Base-by-base conservation (phyloP, 2,888 invertebrate genomes). In the Hirtodrosophila histrioides region DNA sequence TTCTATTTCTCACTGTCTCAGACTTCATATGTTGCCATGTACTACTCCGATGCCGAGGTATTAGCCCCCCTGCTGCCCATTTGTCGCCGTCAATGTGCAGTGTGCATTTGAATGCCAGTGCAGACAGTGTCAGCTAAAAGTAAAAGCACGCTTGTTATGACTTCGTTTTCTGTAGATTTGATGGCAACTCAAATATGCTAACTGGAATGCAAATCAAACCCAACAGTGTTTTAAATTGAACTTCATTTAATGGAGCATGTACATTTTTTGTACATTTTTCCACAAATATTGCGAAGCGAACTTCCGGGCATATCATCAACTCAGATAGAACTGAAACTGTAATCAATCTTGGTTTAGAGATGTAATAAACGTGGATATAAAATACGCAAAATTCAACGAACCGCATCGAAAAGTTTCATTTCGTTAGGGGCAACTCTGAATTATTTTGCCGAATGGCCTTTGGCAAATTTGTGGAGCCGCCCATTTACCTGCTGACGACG, bases 1-100 rank as follows among this genome's bases (percentile, higher is more conserved):
- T 86, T 78, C 69, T 75, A 86, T 75, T 85, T 81, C 66, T 70
- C 81, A 80, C 64, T 80, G 66, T 62, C 58, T 61, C 50, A n/a
- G 33, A 48, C 35, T 43, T 50, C 35, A 31, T 8, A 31, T 31
- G 31, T 31, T 5, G 17, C 17, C 17, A 17, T 31, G 31, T 9
- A 31, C 31, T 31, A 31, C 31, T 6, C 9, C 9, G 31, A 31
- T 31, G 7, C 31, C 9, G 27, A 27, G 2, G 11, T 49, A 35
- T 45, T 11, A 8, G 17, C 23, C 27, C 7, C 11, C 6, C 29
- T 23, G 23, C 24, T 12, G 41, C 6, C 9, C 31, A 31, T 11
- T 41, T 37, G 17, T 62, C 11, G 23, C 29, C 31, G 44, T 33
- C 33, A 33, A 12, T 44, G 37, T 39, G 51, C 43, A 48, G 29